phyloP scores from a whole-genome alignment of 2,797 vertebrate genomes.

The Echeneis naucrates region DNA sequence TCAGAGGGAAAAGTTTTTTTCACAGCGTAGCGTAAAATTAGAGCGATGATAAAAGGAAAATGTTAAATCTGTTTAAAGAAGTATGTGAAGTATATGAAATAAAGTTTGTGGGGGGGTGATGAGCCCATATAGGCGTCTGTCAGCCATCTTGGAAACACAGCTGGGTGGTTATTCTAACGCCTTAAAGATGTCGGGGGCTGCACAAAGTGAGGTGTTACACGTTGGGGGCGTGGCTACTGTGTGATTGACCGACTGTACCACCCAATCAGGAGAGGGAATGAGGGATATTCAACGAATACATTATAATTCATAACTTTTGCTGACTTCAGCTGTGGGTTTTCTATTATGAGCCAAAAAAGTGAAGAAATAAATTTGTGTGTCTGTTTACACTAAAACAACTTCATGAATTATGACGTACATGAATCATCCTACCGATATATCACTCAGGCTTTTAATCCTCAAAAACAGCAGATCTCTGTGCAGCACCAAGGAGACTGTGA shows the following conservation, averaged over 20 bases:
- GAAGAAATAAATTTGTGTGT: too few relatives aligned
- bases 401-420: not conserved
- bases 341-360: too few relatives aligned
- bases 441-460: too few relatives aligned
- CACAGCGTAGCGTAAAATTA: slow-evolving; percentile 59
- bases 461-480: not conserved
- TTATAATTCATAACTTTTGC: too few relatives aligned
- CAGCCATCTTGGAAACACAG: not conserved
- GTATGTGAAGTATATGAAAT: slow-evolving; percentile 8
- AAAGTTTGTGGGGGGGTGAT: slow-evolving; percentile 13
- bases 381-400: not conserved
- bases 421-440: not conserved
- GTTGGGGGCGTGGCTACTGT: too few relatives aligned
- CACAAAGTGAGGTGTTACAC: too few relatives aligned
- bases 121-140: not conserved
- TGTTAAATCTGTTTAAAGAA: slow-evolving; percentile 54
- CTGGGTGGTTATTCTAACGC: not conserved
- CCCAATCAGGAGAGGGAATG: too few relatives aligned
- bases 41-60: slow-evolving; percentile 59
- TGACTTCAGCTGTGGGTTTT: too few relatives aligned
- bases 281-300: too few relatives aligned
- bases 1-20: slow-evolving; percentile 61
- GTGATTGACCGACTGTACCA: too few relatives aligned
- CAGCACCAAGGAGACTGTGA: not conserved
- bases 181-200: too few relatives aligned